phyloP scores from a whole-genome alignment of 2,888 invertebrate genomes.

The Ophraella communa region DNA sequence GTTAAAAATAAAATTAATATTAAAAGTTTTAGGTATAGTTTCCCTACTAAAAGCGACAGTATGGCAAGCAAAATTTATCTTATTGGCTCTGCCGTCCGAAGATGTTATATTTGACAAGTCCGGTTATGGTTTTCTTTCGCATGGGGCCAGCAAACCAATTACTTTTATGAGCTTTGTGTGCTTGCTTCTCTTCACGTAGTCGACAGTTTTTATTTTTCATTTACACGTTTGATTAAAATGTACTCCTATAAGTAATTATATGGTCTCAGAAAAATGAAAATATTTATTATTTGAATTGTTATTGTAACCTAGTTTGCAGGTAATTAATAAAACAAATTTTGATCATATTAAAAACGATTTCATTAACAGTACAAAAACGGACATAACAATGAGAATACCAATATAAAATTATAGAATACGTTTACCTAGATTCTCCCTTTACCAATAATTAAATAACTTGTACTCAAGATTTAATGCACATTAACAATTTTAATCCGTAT shows the following conservation, averaged over 20 bases:
- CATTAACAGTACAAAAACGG: too few relatives aligned
- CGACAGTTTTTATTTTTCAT: constrained; percentile 4
- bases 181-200: constrained; percentile 15
- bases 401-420: too few relatives aligned
- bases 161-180: constrained; percentile 44
- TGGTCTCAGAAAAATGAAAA: not conserved
- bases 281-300: too few relatives aligned
- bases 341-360: too few relatives aligned
- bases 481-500: too few relatives aligned
- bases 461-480: too few relatives aligned
- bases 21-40: constrained; percentile 8
- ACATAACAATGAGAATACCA: too few relatives aligned
- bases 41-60: constrained; percentile 23
- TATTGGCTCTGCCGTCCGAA: constrained; percentile 44
- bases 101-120: constrained; percentile 51
- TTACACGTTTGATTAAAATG: not conserved
- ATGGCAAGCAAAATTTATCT: constrained; percentile 45
- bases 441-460: too few relatives aligned
- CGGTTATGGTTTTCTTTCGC: constrained; percentile 49
- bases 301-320: too few relatives aligned
- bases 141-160: constrained; percentile 43
- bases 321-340: too few relatives aligned
- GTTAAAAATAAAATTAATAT: not conserved
- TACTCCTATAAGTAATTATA: not conserved
- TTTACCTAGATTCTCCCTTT: too few relatives aligned